These are phyloP conservation scores for Saxidomus purpurata DNA, from an alignment of 1,140 invertebrate genomes.

Conservation along the genomic window DNA sequence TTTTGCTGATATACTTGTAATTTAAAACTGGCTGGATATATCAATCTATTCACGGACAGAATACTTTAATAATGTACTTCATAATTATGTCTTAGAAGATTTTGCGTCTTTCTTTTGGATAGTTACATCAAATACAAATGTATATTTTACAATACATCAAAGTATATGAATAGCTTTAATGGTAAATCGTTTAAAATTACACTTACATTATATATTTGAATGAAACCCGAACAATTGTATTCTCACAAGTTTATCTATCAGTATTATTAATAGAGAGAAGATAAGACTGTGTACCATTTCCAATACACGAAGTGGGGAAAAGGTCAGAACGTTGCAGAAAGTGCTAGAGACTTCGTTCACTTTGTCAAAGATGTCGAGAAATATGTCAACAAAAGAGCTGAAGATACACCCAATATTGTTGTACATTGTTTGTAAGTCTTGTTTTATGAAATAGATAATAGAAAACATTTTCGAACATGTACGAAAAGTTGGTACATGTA, in stretches of 20 bases:
- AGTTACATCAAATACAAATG: neutral
- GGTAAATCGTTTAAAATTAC: too few relatives aligned
- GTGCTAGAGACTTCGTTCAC: neutral
- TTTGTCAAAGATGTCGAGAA: neutral
- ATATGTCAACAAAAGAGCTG: neutral
- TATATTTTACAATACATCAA: too few relatives aligned
- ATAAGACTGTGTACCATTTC: conserved; percentile 2
- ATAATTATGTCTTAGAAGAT: too few relatives aligned
- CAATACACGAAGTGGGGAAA: neutral
- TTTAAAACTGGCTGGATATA: neutral
- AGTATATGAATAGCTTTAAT: too few relatives aligned
- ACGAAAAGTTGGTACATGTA: too few relatives aligned
- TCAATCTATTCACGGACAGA: neutral
- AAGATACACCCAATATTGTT: neutral
- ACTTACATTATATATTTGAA: too few relatives aligned
- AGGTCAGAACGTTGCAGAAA: neutral
- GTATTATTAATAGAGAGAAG: too few relatives aligned
- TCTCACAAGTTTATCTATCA: too few relatives aligned
- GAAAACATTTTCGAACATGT: neutral
- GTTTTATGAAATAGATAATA: neutral
- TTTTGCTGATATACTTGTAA: neutral
- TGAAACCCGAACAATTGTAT: too few relatives aligned
- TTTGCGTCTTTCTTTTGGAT: too few relatives aligned
- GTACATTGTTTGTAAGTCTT: conserved; percentile 19
- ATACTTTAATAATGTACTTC: too few relatives aligned